Evolutionary conservation across 2,888 invertebrate species (phyloP).

Genomic region (Tryphoninae sp.): DNA sequence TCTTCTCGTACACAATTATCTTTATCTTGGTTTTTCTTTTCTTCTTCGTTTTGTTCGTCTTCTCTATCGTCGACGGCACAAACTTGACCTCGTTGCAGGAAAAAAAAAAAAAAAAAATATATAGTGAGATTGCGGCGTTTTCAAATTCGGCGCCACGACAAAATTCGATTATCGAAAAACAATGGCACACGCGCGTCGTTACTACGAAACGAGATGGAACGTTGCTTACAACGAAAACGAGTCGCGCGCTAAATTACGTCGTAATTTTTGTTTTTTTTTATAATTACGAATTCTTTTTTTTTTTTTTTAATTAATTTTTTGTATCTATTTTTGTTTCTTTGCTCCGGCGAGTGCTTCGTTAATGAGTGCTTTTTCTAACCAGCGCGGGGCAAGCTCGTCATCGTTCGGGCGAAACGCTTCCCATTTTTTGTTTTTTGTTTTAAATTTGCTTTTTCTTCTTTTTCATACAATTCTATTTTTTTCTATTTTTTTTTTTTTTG

Average conservation of each 20-base stretch:
- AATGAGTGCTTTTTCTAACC: slow-evolving; percentile 62
- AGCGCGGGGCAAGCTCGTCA: slow-evolving; percentile 36
- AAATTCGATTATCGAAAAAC: slow-evolving; percentile 36
- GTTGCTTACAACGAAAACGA: slow-evolving; percentile 8
- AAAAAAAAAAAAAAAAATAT: neutral
- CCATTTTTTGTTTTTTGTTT: neutral
- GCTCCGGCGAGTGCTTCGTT: slow-evolving; percentile 49
- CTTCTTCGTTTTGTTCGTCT: neutral
- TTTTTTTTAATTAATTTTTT: neutral
- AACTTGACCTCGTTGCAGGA: slow-evolving; percentile 23
- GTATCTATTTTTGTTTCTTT: neutral
- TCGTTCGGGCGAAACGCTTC: slow-evolving; percentile 16
- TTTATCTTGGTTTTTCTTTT: slow-evolving; percentile 37
- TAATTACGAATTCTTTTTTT: slow-evolving; percentile 1
- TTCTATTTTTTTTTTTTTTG: slow-evolving; percentile 20
- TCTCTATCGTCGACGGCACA: slow-evolving; percentile 9
- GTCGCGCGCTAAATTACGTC: slow-evolving; percentile 18
- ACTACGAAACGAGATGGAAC: slow-evolving; percentile 32
- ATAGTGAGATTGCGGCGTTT: neutral
- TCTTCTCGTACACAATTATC: slow-evolving; percentile 34
- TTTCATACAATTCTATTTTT: slow-evolving; percentile 7
- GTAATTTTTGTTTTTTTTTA: slow-evolving; percentile 1
- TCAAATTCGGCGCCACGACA: slow-evolving; percentile 13
- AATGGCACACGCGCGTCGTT: slow-evolving; percentile 56
- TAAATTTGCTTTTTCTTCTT: neutral